Conservation (phyloP, 2,113 vertebrate genomes). For the Choloepus hoffmanni region DNA sequence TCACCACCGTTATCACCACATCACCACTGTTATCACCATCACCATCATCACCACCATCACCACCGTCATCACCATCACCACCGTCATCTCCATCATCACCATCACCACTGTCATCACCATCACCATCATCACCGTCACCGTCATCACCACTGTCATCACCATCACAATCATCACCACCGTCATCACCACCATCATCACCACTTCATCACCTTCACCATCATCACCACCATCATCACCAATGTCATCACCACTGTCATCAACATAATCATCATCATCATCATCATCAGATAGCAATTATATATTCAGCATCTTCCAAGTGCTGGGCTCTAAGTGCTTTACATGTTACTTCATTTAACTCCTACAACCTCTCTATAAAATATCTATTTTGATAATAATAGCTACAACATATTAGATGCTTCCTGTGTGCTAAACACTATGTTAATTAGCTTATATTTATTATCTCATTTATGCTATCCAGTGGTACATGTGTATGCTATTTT, state of each 20-base stretch:
- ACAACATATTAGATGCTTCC: neutral
- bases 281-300: neutral
- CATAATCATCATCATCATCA: neutral
- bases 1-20: too few relatives aligned
- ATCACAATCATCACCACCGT: too few relatives aligned
- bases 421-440: neutral
- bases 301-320: neutral
- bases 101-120: neutral
- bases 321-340: neutral
- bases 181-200: too few relatives aligned
- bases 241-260: too few relatives aligned
- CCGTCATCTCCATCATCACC: too few relatives aligned
- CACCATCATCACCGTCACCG: neutral
- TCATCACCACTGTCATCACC: too few relatives aligned
- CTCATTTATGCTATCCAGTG: neutral
- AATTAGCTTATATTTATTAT: neutral
- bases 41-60: too few relatives aligned
- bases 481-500: neutral
- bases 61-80: neutral
- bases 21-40: too few relatives aligned
- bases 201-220: too few relatives aligned
- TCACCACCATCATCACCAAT: too few relatives aligned
- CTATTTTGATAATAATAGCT: neutral
- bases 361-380: neutral
- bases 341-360: neutral